Evolutionary conservation across 2,113 vertebrate species (phyloP).

Genomic region (Mastomys coucha): DNA sequence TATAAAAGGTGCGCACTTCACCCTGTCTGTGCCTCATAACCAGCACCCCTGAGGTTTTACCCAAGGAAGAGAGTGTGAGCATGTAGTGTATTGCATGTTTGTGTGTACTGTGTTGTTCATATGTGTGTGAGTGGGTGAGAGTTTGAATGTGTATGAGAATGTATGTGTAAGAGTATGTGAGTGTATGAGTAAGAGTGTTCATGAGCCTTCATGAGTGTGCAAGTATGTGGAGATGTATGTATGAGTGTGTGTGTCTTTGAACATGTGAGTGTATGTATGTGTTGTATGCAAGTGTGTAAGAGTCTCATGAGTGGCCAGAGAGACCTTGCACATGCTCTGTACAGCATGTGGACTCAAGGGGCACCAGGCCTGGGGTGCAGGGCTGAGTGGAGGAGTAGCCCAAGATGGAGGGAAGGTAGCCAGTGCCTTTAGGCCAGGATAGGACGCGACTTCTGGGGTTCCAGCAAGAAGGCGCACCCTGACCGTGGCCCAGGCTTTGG

Average conservation of each 20-base stretch:
- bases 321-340: not conserved
- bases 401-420: not conserved
- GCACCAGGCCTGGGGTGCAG: not conserved
- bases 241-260: not conserved
- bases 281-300: not conserved
- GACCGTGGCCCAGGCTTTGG: rapidly evolving
- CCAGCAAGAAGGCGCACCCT: not conserved
- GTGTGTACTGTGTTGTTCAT: not conserved
- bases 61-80: not conserved
- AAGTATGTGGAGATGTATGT: not conserved
- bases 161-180: not conserved
- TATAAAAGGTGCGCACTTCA: not conserved
- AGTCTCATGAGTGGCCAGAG: not conserved
- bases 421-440: not conserved
- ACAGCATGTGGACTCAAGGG: not conserved
- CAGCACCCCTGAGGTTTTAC: not conserved
- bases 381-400: not conserved
- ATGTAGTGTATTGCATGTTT: not conserved
- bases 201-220: not conserved
- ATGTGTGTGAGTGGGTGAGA: not conserved
- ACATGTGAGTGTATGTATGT: not conserved
- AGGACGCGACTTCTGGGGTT: not conserved
- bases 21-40: not conserved
- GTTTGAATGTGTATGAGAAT: not conserved
- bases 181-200: not conserved